Base-by-base conservation (phyloP, 2,113 vertebrate species). In the Sphyrna mokarran region DNA sequence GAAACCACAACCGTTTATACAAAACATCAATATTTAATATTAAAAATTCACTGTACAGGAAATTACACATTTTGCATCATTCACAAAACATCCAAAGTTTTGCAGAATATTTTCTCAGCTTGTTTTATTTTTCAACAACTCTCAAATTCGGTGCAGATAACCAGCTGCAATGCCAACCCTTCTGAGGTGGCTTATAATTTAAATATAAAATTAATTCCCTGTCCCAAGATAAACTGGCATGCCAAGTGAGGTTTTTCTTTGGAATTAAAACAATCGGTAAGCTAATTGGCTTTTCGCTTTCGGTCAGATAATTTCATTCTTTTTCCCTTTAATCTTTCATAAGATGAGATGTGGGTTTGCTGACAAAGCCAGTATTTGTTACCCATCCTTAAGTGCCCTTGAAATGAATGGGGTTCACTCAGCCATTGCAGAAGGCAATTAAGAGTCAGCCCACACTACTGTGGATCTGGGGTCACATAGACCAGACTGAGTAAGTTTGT, bases 1-100 rank as follows among this genome's bases (percentile, higher is more conserved):
- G 22, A 95, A 95, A 95, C 94, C 94, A 95, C 94, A 95, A 95
- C 94, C 94, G 66, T 95, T 95, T 95, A 76, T 95, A 95, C 94
- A 95, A 95, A 37, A 95, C 20, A 66, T 40, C 83, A 43, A 94
- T 70, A 66, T 94, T 94, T 70, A 93, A 93, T 93, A 40, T 94
- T 94, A 94, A 23, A 95, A 95, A 95, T 54, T 95, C n/a, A 37
- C 68, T 95, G 69, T 95, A 95, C 94, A 95, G 54, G 70, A 95
- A 72, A 72, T 63, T 95, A 54, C 70, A 95, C 22, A 72, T 29
- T 72, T 43, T 95, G 33, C 23, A 69, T 40, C 26, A 70, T 72
- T 72, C 69, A 54, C 20, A 95, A 72, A 95, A 72, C 94, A 43
- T 33, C 37, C 61, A 63, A 63, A 37, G 20, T 93, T 83, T 40